phyloP scores from a whole-genome alignment of 2,797 vertebrate species.

The Phoxinus dragarum region DNA sequence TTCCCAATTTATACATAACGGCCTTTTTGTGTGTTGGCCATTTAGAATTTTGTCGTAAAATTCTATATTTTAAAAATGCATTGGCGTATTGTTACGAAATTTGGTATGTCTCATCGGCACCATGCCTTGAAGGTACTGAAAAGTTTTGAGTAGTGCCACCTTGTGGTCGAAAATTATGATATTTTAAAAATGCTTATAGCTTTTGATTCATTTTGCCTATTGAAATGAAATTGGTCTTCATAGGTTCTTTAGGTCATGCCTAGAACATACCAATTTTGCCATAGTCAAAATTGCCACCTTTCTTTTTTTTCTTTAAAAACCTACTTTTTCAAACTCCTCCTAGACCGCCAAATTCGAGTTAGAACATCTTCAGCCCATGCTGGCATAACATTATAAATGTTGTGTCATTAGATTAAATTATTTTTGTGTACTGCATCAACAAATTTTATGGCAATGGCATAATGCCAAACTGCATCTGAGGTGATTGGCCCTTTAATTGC shows the following conservation, averaged over 20 bases:
- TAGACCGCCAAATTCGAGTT: background rate
- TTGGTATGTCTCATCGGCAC: background rate
- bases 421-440: background rate
- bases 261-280: background rate
- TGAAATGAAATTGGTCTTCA: too few relatives aligned
- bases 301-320: too few relatives aligned
- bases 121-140: background rate
- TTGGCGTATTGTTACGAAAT: background rate
- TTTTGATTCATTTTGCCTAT: too few relatives aligned
- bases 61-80: background rate
- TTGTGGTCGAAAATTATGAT: too few relatives aligned
- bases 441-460: background rate
- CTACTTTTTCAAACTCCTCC: background rate
- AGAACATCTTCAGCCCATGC: background rate
- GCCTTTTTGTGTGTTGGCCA: background rate
- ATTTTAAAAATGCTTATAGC: too few relatives aligned
- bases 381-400: background rate
- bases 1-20: background rate
- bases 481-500: background rate
- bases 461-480: too few relatives aligned
- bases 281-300: background rate
- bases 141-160: too few relatives aligned
- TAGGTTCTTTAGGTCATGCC: too few relatives aligned
- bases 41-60: background rate
- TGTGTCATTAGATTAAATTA: fast-evolving